Evolutionary conservation across 2,888 invertebrate genomes (phyloP).

Genomic region (Ctenicera cuprea): DNA sequence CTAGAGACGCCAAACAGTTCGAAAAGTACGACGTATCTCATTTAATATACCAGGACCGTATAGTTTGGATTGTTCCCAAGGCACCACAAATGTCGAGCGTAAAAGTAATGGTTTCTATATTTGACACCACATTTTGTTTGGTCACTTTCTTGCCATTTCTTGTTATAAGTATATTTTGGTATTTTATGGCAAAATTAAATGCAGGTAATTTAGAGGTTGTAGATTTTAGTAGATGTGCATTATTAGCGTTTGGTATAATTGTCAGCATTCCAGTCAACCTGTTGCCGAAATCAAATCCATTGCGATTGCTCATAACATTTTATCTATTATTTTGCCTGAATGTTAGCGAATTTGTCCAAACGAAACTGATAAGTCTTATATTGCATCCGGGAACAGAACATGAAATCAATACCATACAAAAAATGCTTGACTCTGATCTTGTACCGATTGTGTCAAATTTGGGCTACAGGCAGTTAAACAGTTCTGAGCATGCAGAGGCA

Average conservation of each 20-base stretch:
- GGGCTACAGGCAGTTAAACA: constrained; percentile 7
- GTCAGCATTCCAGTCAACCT: background rate
- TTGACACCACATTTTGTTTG: background rate
- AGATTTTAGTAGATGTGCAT: background rate
- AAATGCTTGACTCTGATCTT: constrained; percentile 4
- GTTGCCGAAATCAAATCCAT: background rate
- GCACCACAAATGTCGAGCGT: background rate
- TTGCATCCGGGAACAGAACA: constrained; percentile 1
- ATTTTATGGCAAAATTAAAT: constrained; percentile 1
- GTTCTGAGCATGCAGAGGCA: background rate
- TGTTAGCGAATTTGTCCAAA: background rate
- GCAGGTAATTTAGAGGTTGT: background rate
- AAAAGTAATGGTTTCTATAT: background rate
- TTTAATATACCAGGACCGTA: constrained; percentile 12
- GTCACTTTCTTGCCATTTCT: background rate
- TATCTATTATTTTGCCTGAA: constrained; percentile 1
- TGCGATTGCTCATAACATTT: background rate
- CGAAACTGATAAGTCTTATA: background rate
- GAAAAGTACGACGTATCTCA: background rate
- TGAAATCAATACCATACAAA: constrained; percentile 2
- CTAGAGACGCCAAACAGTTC: background rate
- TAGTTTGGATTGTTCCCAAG: constrained; percentile 27
- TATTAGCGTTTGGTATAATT: background rate
- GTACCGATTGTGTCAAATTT: constrained; percentile 6
- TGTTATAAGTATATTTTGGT: background rate